Conservation (phyloP, 2,797 vertebrate species). For the Clarias laeviceps region DNA sequence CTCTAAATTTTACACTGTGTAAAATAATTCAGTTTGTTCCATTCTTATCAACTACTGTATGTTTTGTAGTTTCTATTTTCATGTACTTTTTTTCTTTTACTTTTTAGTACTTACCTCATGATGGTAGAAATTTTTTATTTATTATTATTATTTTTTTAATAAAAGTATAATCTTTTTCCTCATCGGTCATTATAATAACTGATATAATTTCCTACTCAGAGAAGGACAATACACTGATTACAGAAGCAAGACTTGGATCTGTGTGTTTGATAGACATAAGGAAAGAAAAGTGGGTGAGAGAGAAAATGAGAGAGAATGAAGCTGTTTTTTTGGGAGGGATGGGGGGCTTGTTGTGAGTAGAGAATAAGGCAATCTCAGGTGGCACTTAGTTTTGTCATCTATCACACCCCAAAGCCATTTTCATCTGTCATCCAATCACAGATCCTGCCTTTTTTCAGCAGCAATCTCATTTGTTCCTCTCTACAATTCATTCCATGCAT, state of each 20-base stretch:
- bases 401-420: constrained; percentile 56
- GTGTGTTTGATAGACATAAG: constrained; percentile 1
- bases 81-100: background rate
- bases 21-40: background rate
- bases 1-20: background rate
- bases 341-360: background rate
- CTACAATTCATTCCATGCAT: constrained; percentile 66
- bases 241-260: background rate
- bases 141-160: background rate
- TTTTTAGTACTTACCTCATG: too few relatives aligned
- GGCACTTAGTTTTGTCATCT: constrained; percentile 54
- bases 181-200: constrained; percentile 3
- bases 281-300: background rate
- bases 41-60: background rate
- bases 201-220: background rate
- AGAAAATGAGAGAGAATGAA: background rate
- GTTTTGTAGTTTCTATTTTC: background rate
- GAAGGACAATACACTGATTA: constrained; percentile 30
- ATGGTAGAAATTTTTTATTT: too few relatives aligned
- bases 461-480: constrained; percentile 67
- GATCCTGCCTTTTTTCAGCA: constrained; percentile 47
- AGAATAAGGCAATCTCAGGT: constrained; percentile 49
- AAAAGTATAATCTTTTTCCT: background rate
- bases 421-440: constrained; percentile 69
- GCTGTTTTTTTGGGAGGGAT: background rate